These are phyloP conservation scores for Syngnathoides biaculeatus DNA, from an alignment of 2,113 vertebrate genomes.

Conservation along the genomic window DNA sequence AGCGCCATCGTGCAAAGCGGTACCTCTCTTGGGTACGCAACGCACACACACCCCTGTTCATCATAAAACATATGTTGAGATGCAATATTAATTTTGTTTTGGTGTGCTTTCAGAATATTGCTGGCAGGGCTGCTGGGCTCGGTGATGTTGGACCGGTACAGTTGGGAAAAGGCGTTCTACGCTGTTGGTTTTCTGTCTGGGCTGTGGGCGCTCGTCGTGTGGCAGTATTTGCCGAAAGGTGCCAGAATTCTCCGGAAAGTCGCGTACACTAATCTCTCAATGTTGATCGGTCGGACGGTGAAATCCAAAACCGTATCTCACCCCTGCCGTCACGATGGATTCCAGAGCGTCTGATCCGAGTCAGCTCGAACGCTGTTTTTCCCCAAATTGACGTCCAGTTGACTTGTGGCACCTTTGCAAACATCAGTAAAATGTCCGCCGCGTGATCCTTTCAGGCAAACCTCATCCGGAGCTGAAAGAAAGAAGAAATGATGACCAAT, in stretches of 20 bases:
- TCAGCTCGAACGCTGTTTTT: neutral
- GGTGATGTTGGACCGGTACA: constrained; percentile 76
- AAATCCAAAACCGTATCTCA: no score
- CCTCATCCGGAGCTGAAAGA: constrained; percentile 45
- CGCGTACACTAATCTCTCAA: no score
- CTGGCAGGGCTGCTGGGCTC: constrained; percentile 81
- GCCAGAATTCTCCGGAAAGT: constrained; percentile 12
- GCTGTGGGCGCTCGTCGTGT: constrained; percentile 80
- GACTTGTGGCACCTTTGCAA: neutral
- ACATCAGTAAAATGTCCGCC: neutral
- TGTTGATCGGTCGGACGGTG: neutral
- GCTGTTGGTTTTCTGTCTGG: constrained; percentile 73
- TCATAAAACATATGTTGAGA: neutral
- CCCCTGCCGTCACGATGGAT: no score
- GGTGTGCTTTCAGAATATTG: constrained; percentile 70
- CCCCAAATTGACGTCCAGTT: neutral
- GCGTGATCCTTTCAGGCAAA: constrained; percentile 59
- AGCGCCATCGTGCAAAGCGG: constrained; percentile 81
- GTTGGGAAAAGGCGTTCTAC: constrained; percentile 88
- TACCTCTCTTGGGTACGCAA: constrained; percentile 80
- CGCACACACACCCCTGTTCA: constrained; percentile 1
- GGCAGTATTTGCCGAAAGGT: constrained; percentile 76
- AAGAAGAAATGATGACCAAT: constrained; percentile 20
- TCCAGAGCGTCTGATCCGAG: no score
- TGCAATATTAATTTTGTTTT: neutral